Evolutionary conservation across 2,797 vertebrate genomes (phyloP).

Genomic region (Fringilla coelebs): DNA sequence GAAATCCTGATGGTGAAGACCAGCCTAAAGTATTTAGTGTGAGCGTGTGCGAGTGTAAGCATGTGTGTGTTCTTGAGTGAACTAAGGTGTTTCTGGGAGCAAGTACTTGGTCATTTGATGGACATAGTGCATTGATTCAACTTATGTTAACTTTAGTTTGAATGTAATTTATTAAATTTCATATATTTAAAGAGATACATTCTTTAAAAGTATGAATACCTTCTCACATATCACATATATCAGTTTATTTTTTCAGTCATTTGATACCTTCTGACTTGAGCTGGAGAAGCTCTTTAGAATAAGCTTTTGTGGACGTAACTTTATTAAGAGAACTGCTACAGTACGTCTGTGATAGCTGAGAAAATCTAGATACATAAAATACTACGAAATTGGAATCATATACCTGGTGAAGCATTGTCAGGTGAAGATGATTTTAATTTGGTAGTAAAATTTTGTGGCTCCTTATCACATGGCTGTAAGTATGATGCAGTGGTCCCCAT

Average conservation of each 20-base stretch:
- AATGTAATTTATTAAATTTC: slow-evolving; percentile 82
- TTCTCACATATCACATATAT: slow-evolving; percentile 76
- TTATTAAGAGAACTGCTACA: slow-evolving; percentile 66
- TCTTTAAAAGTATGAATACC: slow-evolving; percentile 75
- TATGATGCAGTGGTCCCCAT: slow-evolving; percentile 61
- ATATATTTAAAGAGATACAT: slow-evolving; percentile 77
- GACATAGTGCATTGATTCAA: slow-evolving; percentile 77
- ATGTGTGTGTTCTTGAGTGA: slow-evolving; percentile 78
- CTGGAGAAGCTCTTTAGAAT: slow-evolving; percentile 73
- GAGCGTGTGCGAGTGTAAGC: slow-evolving; percentile 76
- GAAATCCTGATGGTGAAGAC: slow-evolving; percentile 68
- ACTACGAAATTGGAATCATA: background rate
- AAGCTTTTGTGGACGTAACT: slow-evolving; percentile 73
- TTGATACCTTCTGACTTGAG: slow-evolving; percentile 75
- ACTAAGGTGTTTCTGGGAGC: slow-evolving; percentile 79
- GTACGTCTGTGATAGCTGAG: slow-evolving; percentile 38
- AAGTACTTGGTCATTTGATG: slow-evolving; percentile 80
- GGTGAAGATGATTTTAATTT: slow-evolving; percentile 33
- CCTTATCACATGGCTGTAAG: slow-evolving; percentile 47
- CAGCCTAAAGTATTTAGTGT: slow-evolving; percentile 70
- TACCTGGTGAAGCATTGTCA: background rate
- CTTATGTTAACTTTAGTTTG: slow-evolving; percentile 74
- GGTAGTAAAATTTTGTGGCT: slow-evolving; percentile 43
- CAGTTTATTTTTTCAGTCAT: slow-evolving; percentile 74
- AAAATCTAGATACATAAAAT: slow-evolving; percentile 32